Evolutionary conservation across 2,888 invertebrate species (phyloP), one percentile per base, ranked within the genome.

Genomic region (Bruchidius siliquastri): DNA sequence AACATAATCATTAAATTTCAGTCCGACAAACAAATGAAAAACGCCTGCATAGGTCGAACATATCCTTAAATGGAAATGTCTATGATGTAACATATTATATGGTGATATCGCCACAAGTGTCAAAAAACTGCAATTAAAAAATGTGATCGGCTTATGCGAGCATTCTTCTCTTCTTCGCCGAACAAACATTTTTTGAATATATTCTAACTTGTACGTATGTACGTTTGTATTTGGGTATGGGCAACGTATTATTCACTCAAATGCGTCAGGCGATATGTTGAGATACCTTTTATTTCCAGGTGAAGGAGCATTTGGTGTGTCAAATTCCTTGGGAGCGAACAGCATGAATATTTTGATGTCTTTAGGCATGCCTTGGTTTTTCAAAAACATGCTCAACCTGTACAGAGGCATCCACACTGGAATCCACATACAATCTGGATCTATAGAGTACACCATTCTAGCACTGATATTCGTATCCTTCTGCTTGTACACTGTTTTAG

Each of bases 271-370:
- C 4, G 30, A 3, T 6, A 6, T 30, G 1, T 49, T 13, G 18
- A 49, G 18, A 13, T 49, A 21, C n/a, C 1, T 8, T 68, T 68
- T 21, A 8, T 10, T 68, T 68, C 69, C 83, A 95, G 95, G 95
- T 77, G 91, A 94, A 85, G 95, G 93, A 20, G 93, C 93, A 26
- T 95, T 96, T 88, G 96, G 95, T 0, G 93, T 96, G 22, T 95
- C 95, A 8, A 96, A 96, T 82, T 93, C 95, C 0, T 85, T 96
- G 13, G 96, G 96, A 0, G 94, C 95, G 0, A 96, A 96, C 83
- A 94, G 95, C 0, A 87, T 96, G 83, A 95, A 96, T 74, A 94
- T 96, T 73, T 86, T 96, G 0, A 89, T 96, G 72, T 95, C 96
- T 0, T 87, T 96, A 69, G 95, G 95, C 0, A 84, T 95, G 22